phyloP scores from a whole-genome alignment of 30 jellyfish, hydroid and myxozoan species.

The Turritopsis rubra region DNA sequence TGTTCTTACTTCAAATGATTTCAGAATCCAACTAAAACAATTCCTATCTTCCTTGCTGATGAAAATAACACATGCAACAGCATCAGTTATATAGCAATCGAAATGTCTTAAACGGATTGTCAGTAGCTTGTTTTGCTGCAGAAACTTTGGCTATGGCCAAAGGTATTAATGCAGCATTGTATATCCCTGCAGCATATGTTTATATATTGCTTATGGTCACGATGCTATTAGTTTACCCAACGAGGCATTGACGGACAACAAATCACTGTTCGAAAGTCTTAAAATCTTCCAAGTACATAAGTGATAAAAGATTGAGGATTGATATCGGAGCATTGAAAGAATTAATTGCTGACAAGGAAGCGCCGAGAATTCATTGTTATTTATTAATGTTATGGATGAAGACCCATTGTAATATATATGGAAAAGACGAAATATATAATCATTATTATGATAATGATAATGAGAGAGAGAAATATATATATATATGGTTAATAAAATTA shows the following conservation, averaged over 20 bases:
- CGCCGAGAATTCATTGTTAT: too few species aligned
- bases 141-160: conserved; percentile 3
- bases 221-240: background rate
- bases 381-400: too few species aligned
- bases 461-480: too few species aligned
- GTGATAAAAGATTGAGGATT: too few species aligned
- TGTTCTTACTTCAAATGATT: background rate
- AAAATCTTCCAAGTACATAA: background rate
- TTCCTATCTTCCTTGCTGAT: conserved; percentile 4
- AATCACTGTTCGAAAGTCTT: background rate
- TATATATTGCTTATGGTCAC: background rate
- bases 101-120: background rate
- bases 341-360: background rate
- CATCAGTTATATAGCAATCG: conserved; percentile 5
- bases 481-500: background rate
- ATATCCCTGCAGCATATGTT: background rate
- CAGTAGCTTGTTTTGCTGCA: background rate
- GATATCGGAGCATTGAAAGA: background rate
- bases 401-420: too few species aligned
- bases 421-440: background rate
- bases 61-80: background rate
- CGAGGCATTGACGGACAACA: conserved; percentile 1
- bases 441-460: background rate
- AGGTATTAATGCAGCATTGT: conserved; percentile 10
- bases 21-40: background rate